Base-by-base conservation (phyloP, 2,888 invertebrate genomes). In the Steinernema scapterisci region DNA sequence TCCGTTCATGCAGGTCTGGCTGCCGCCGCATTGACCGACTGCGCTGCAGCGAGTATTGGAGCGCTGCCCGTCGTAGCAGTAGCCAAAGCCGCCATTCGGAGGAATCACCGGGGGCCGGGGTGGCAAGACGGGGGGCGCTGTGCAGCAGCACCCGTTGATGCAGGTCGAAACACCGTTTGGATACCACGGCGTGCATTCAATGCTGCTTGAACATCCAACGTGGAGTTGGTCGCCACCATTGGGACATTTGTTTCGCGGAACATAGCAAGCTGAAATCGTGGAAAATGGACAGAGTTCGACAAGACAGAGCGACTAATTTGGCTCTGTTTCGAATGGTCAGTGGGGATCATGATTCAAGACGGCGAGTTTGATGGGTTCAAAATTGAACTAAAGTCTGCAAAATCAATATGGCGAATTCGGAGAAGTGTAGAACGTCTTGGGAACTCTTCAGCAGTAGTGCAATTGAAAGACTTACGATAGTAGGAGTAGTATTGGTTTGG, bases 1-100 rank as follows among this genome's bases (percentile, higher is more conserved):
- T 23, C 86, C 86, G 54, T 82, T 84, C 74, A 85, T 80, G 77
- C 86, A 86, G 44, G 76, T 79, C 75, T 85, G 82, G 2, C 81
- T 80, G 13, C 77, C 71, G 2, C 80, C 80, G 54, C 86, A 86
- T 56, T 86, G 84, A 0, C 79, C 83, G 16, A 74, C 75, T 1
- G 80, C 79, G n/a, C 79, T 81, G 77, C 85, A 86, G 3, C 82
- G 74, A 1, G 85, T 82, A 71, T 83, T 82, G 0, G 83, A 83
- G 1, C 77, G 76, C 74, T 84, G 82, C 0, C 86, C 86, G 38
- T 82, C 80, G 19, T 83, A 82, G 72, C 86, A 86, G 45, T 78
- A 77, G 9, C 86, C 86, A 83, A 21, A 70, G 63, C 1, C 63
- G n/a, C 27, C 74, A 23, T 25, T 27, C 13, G 75, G 75, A 23